A percentile compares a stretch with the other conserved stretches of the same genome.
Evolutionary conservation across 23 tunicate genomes (phyloP).

Genomic region (Halocynthia roretzi): DNA sequence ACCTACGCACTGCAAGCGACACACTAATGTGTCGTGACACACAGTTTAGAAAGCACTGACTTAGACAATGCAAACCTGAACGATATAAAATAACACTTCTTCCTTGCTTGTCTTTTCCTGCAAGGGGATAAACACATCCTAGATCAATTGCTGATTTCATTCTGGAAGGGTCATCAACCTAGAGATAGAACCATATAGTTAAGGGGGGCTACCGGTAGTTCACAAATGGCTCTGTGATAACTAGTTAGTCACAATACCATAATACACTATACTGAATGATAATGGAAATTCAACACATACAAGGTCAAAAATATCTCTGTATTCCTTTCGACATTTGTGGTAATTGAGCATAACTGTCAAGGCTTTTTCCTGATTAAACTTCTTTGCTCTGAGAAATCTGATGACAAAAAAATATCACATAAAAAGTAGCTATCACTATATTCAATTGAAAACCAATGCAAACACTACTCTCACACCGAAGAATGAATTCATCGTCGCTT

Average conservation of each 20-base stretch:
- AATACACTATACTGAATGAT: too few relatives aligned
- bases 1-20: too few relatives aligned
- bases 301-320: slow-evolving; percentile 49
- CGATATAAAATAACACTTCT: slow-evolving; percentile 32
- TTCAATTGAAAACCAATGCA: neutral
- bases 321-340: slow-evolving; percentile 41
- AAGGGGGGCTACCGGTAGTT: neutral
- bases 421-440: too few relatives aligned
- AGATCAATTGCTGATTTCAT: slow-evolving; percentile 30
- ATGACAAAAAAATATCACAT: neutral
- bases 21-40: too few relatives aligned
- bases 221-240: too few relatives aligned
- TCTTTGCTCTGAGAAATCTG: slow-evolving; percentile 73
- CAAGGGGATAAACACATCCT: slow-evolving; percentile 31
- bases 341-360: slow-evolving; percentile 61
- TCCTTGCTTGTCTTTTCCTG: slow-evolving; percentile 51
- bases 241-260: too few relatives aligned
- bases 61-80: slow-evolving; percentile 14
- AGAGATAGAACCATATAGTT: neutral
- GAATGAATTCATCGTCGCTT: slow-evolving; percentile 53
- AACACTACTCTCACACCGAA: slow-evolving; percentile 9
- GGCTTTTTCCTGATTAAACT: slow-evolving; percentile 84
- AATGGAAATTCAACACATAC: neutral
- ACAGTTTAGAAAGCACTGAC: too few relatives aligned
- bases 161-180: slow-evolving; percentile 50